phyloP scores from a whole-genome alignment of 2,797 vertebrate genomes.

The Syndactyla subalaris region DNA sequence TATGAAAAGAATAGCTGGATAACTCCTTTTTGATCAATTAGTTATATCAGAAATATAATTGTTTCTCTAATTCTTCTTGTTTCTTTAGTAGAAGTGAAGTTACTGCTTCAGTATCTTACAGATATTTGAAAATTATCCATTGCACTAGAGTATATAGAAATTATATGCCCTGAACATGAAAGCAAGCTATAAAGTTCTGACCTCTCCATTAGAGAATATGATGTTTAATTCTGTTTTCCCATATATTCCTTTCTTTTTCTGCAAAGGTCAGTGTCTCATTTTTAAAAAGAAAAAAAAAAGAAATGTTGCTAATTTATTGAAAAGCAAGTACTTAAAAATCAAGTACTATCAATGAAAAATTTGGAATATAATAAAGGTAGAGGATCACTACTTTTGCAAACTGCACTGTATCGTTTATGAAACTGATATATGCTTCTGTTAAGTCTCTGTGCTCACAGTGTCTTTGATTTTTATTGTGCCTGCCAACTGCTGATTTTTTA shows the following conservation, averaged over 20 bases:
- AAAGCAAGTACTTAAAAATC: background rate
- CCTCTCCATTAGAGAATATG: background rate
- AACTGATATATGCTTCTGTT: background rate
- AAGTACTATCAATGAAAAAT: background rate
- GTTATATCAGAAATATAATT: background rate
- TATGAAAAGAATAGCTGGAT: background rate
- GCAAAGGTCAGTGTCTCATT: background rate
- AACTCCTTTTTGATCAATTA: background rate
- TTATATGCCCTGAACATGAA: background rate
- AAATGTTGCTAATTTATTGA: background rate
- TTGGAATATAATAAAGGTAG: background rate
- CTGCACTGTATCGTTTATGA: background rate
- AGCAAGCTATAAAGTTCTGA: background rate
- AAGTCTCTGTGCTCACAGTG: background rate
- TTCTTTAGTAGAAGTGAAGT: background rate
- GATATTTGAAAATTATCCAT: background rate
- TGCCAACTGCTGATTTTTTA: conserved; percentile 1
- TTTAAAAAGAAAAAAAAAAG: background rate
- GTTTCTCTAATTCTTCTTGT: background rate
- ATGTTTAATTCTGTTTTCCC: background rate
- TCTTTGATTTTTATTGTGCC: background rate
- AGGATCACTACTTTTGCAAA: background rate
- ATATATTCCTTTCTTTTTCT: background rate
- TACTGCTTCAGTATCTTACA: background rate
- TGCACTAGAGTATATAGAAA: background rate